Base-by-base conservation (phyloP, 2,113 vertebrate species). In the Puma concolor region DNA sequence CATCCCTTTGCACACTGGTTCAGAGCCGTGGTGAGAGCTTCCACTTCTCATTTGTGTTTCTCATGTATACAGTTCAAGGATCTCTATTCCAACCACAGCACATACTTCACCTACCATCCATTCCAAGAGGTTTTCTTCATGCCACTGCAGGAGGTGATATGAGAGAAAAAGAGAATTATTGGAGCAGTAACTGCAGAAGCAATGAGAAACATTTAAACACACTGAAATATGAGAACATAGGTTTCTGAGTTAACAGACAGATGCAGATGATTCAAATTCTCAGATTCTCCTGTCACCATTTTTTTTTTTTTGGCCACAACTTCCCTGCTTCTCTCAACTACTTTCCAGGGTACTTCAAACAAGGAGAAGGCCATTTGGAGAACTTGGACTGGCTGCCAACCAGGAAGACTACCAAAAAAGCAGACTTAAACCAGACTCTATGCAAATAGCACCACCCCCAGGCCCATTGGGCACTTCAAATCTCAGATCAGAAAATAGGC, bases 191-290 rank as follows among this genome's bases (percentile, higher is more conserved):
- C 50, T 93, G 1, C 12, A 94, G 15, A 92, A 90, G 48, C 27
- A 93, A 57, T 88, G 80, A 88, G 71, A 93, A 82, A 36, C n/a
- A 38, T 88, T 85, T 67, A 86, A 95, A 83, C 13, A 86, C 14
- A 67, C 17, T 74, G 66, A 88, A 31, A 33, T 79, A 91, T 50
- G 36, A 81, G 60, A 88, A 52, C 2, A 7, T 83, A 77, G 17
- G 21, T 87, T 85, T 96, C 72, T 95, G 41, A 95, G 44, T 85
- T 72, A 97, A 64, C 0, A 83, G 44, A 50, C 13, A 94, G 25
- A 71, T 88, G 27, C 13, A 83, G 11, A 36, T 76, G 9, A 76
- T 66, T 86, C 2, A 86, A 72, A 52, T 74, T 5, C 29, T 82
- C 77, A 82, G 14, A 71, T 91, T 84, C 48, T 85, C 54, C 31